Conservation (phyloP, 2,888 invertebrate genomes). For the Chironomus tentans region DNA sequence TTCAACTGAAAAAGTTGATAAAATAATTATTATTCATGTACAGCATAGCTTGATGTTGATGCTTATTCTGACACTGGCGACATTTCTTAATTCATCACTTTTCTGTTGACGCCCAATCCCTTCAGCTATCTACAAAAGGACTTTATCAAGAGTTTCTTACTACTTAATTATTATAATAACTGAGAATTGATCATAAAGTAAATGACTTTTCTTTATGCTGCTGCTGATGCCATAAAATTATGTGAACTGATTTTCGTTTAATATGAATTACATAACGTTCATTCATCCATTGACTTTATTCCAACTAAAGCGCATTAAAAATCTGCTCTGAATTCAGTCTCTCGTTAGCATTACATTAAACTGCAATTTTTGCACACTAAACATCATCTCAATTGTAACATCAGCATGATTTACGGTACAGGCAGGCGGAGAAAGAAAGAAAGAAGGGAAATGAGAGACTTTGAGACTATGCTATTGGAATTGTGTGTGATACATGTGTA, state of each 20-base stretch:
- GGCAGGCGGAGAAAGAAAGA: not conserved
- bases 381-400: not conserved
- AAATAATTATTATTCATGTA: no score
- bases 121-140: no score
- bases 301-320: not conserved
- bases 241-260: not conserved
- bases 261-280: not conserved
- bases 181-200: no score
- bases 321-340: not conserved
- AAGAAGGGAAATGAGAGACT: not conserved
- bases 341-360: not conserved
- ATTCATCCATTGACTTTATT: not conserved
- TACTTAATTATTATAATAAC: no score
- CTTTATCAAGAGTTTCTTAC: no score
- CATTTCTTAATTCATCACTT: no score
- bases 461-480: no score
- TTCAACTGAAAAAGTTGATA: no score
- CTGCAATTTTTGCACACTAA: not conserved
- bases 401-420: not conserved
- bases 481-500: not conserved
- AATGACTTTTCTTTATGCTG: not conserved
- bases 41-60: no score
- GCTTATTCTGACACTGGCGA: no score
- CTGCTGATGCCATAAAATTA: not conserved
- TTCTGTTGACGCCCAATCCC: no score